Evolutionary conservation across 2,888 invertebrate genomes (phyloP), one percentile per base, ranked within the genome.

Genomic region (Dione vanillae): DNA sequence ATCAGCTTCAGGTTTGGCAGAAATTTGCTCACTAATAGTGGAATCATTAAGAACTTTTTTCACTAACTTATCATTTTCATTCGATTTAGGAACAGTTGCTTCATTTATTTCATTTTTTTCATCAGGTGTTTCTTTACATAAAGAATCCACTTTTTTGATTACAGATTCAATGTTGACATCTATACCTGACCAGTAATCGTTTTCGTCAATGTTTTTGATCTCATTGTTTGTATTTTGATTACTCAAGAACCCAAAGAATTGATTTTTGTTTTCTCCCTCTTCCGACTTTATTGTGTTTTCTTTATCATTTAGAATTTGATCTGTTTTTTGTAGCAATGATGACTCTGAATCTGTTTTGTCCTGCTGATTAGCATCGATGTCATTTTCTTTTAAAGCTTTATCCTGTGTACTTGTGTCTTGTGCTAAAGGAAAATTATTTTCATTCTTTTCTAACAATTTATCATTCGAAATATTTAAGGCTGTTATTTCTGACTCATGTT

Each of bases 141-240:
- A 84, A 0, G 96, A 96, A 78, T 96, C 96, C 0, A 96, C 95
- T 79, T 96, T 96, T 85, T 97, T 96, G 74, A 97, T 97, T 1
- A 97, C 97, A 20, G 96, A 96, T 77, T 97, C 96, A 75, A 96
- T 96, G 80, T 96, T 96, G 0, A 96, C 94, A 80, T 96, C 96
- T 85, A 96, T 96, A 8, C 96, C 95, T 45, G 96, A 96, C 96
- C 96, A 97, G 77, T 95, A 96, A 83, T 96, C 96, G 79, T 94
- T 95, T 81, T 96, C 96, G 78, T 96, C 96, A 76, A 96, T 94
- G 83, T 86, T 91, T 83, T 94, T 94, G 66, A 89, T 83, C 64
- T 87, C 85, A 74, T 58, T 77, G 59, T 72, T 76, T 65, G 66
- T 70, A 72, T 74, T 75, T 62, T 77, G 71, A 72, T 66, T 73